These are phyloP conservation scores for Zapus hudsonius DNA, from an alignment of 2,113 vertebrate species.

Conservation along the genomic window DNA sequence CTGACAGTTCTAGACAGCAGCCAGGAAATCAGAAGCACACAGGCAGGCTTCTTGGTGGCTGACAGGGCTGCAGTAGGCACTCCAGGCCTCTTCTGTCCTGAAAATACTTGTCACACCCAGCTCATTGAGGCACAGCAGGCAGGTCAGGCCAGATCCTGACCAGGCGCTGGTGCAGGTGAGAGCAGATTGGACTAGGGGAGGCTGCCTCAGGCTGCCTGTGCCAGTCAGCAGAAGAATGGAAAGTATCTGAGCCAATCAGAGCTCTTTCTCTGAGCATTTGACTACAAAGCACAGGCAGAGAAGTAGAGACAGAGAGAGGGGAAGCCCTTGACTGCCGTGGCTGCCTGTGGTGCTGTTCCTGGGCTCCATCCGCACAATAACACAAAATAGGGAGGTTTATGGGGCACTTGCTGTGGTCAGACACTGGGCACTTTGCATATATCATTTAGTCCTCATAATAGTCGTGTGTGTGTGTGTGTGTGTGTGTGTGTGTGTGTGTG, in stretches of 20 bases:
- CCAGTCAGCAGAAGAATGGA: neutral
- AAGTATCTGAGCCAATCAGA: neutral
- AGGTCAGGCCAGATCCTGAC: neutral
- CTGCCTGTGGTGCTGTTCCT: neutral
- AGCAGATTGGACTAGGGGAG: neutral
- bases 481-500: no score
- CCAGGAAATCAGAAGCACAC: neutral
- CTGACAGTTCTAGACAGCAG: neutral
- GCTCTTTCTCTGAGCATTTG: neutral
- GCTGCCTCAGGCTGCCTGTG: rapidly evolving
- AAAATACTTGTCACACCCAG: rapidly evolving
- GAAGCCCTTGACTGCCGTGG: no score
- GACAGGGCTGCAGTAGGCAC: neutral
- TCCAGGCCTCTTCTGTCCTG: neutral
- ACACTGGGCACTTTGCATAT: neutral
- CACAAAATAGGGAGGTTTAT: neutral
- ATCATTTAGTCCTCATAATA: neutral
- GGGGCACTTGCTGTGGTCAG: no score
- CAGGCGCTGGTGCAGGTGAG: rapidly evolving
- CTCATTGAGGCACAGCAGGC: neutral
- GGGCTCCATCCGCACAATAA: neutral
- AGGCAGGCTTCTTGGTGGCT: neutral
- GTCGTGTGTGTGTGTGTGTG: no score
- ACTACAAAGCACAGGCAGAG: neutral
- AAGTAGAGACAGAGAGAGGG: neutral